phyloP scores from a whole-genome alignment of 2,888 invertebrate species.

The Drosophila affinis region DNA sequence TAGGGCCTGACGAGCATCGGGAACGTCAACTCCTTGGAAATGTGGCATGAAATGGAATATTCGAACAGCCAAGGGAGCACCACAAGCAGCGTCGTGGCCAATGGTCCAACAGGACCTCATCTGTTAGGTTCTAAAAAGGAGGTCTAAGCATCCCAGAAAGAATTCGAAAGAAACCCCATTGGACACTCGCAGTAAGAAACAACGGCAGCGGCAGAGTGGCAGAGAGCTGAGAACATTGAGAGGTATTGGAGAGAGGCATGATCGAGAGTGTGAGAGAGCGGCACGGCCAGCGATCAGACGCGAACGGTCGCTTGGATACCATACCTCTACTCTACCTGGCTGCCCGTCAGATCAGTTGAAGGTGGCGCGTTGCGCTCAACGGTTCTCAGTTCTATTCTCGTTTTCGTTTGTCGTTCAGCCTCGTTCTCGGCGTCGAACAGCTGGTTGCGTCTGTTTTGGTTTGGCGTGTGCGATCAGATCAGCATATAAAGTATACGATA shows the following conservation, averaged over 20 bases:
- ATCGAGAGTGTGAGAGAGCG: not conserved
- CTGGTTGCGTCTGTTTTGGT: slow-evolving; percentile 21
- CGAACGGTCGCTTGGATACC: slow-evolving; percentile 20
- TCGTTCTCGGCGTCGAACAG: slow-evolving; percentile 11
- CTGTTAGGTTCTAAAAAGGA: not conserved
- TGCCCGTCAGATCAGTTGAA: slow-evolving; percentile 53
- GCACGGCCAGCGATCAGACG: slow-evolving; percentile 2
- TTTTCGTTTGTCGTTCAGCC: slow-evolving; percentile 3
- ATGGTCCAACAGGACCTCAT: not conserved
- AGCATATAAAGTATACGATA: slow-evolving; percentile 38
- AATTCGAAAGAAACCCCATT: not conserved
- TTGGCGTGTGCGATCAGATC: slow-evolving; percentile 1
- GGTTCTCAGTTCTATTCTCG: slow-evolving; percentile 44
- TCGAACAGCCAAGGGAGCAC: not conserved
- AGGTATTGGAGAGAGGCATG: slow-evolving; percentile 4
- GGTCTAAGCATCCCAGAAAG: too few species aligned
- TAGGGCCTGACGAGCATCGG: not conserved
- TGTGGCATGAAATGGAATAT: slow-evolving; percentile 1
- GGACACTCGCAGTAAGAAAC: not conserved
- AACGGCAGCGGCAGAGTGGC: not conserved
- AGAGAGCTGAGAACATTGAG: slow-evolving; percentile 2
- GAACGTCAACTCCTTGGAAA: not conserved
- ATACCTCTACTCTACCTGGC: not conserved
- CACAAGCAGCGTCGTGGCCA: not conserved
- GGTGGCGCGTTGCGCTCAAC: slow-evolving; percentile 67